These are phyloP conservation scores for Pagetopsis macropterus DNA, from an alignment of 2,797 vertebrate species.

Conservation along the genomic window DNA sequence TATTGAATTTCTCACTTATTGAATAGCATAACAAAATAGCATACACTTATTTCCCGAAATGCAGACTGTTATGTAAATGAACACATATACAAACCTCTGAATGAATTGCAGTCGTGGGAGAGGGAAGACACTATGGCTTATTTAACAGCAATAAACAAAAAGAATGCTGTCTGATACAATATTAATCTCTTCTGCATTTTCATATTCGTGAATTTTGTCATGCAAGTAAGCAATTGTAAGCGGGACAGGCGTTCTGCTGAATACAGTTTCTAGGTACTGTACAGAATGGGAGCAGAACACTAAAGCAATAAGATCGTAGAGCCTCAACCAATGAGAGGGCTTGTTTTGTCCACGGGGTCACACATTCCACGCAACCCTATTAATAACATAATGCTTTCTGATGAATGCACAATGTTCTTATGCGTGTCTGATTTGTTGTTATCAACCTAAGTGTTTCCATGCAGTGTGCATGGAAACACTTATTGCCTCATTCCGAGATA, in stretches of 20 bases:
- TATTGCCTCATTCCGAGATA: constrained; percentile 22
- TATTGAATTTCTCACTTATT: constrained; percentile 30
- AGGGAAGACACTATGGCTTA: constrained; percentile 56
- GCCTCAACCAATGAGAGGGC: constrained; percentile 2
- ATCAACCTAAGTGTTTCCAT: constrained; percentile 24
- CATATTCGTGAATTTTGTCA: constrained; percentile 66
- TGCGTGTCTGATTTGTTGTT: neutral
- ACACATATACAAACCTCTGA: constrained; percentile 10
- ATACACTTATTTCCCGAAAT: constrained; percentile 35
- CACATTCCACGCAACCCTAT: constrained; percentile 14
- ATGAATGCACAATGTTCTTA: constrained; percentile 28
- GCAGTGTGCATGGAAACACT: constrained; percentile 5
- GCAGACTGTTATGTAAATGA: constrained; percentile 37
- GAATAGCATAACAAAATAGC: constrained; percentile 1
- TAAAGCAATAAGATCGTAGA: constrained; percentile 12
- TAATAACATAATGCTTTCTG: constrained; percentile 35
- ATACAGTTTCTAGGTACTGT: constrained; percentile 16
- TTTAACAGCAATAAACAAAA: constrained; percentile 67
- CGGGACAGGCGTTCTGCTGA: constrained; percentile 38
- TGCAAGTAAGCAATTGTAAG: constrained; percentile 41
- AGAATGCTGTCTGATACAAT: constrained; percentile 55
- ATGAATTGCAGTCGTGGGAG: constrained; percentile 39
- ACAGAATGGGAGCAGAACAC: constrained; percentile 28
- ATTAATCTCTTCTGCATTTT: constrained; percentile 62
- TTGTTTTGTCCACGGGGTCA: constrained; percentile 31